A percentile compares a stretch with the other conserved stretches of the same genome.
Conservation (phyloP, 2,113 vertebrate genomes). For the Nerophis ophidion region DNA sequence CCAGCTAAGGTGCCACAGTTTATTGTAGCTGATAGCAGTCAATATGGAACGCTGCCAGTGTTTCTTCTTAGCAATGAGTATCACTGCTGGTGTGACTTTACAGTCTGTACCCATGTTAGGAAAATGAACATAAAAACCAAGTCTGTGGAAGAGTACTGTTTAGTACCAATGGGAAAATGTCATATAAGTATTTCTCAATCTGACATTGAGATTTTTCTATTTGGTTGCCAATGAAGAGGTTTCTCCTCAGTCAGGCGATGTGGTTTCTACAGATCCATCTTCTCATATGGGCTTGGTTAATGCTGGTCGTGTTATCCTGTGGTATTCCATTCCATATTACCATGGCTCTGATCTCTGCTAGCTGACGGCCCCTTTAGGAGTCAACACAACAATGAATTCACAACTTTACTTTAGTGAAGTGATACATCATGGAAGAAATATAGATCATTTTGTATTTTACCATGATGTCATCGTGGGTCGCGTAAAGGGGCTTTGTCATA, state of each 20-base stretch:
- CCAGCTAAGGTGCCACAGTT: neutral
- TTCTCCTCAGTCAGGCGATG: conserved; percentile 27
- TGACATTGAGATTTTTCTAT: neutral
- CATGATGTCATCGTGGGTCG: neutral
- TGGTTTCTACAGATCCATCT: conserved; percentile 36
- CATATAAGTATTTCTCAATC: conserved; percentile 3
- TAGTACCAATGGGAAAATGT: neutral
- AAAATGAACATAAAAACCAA: neutral
- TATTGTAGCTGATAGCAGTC: neutral
- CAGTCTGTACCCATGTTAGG: neutral
- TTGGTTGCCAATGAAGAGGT: neutral
- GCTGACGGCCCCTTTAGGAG: conserved; percentile 45
- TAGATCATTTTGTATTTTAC: neutral
- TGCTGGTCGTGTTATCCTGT: conserved; percentile 44
- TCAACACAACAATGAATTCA: conserved; percentile 31
- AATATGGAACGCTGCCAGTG: neutral
- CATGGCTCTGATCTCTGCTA: conserved; percentile 46
- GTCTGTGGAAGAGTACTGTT: neutral
- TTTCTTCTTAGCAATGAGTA: neutral
- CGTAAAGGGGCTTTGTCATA: no score
- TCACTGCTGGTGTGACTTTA: neutral
- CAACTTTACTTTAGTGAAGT: conserved; percentile 23
- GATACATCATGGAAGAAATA: conserved; percentile 37
- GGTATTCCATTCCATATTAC: conserved; percentile 29
- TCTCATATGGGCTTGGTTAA: conserved; percentile 54